Percentiles rank a stretch among this genome's conserved stretches.
Evolutionary conservation across 2,113 vertebrate species (phyloP).

Genomic region (Anoplopoma fimbria): DNA sequence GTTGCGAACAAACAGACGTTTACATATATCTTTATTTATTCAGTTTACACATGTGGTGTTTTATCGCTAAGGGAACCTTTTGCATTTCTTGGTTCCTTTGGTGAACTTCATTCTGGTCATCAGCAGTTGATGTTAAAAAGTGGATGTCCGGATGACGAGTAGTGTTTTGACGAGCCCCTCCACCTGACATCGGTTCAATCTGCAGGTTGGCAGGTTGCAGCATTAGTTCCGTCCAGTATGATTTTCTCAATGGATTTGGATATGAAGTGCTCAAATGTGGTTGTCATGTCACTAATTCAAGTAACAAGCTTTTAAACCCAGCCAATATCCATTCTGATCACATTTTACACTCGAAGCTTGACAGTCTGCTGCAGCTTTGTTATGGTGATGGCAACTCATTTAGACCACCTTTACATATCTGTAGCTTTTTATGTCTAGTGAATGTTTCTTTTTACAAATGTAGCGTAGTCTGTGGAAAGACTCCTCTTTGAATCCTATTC

Average conservation of each 20-base stretch:
- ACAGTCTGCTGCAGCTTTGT: constrained; percentile 23
- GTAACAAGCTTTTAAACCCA: constrained; percentile 21
- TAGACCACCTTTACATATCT: constrained; percentile 12
- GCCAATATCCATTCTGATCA: constrained; percentile 15
- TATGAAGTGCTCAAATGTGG: constrained; percentile 33
- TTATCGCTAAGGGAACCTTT: too few relatives aligned
- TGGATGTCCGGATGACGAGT: not conserved
- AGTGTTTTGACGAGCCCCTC: constrained; percentile 12
- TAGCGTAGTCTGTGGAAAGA: not conserved
- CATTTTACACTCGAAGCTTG: constrained; percentile 9
- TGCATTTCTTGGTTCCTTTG: too few relatives aligned
- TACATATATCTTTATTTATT: too few relatives aligned
- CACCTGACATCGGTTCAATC: constrained; percentile 24
- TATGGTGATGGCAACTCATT: constrained; percentile 38
- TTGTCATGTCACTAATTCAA: constrained; percentile 24
- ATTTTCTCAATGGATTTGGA: constrained; percentile 17
- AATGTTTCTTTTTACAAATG: not conserved
- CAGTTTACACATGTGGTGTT: too few relatives aligned
- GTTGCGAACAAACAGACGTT: not conserved
- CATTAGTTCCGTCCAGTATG: constrained; percentile 13
- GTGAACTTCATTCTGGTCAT: too few relatives aligned
- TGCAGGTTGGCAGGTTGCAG: constrained; percentile 27
- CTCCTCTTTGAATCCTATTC: not conserved
- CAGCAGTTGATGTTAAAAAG: not conserved
- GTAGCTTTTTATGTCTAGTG: constrained; percentile 9